Evolutionary conservation across 2,888 invertebrate species (phyloP).

Genomic region (Tanypteryx hageni): DNA sequence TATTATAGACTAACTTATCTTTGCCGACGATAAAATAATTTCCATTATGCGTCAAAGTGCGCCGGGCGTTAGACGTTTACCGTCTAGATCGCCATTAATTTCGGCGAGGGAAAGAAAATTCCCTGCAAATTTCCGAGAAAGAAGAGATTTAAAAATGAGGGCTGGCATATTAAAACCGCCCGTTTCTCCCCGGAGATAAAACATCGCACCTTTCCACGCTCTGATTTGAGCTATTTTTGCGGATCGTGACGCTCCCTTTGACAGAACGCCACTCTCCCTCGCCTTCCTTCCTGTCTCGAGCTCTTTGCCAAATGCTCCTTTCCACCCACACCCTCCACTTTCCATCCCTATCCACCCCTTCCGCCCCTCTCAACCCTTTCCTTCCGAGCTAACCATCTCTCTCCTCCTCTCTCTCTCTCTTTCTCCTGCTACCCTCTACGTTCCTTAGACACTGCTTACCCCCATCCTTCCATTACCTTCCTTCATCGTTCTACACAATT

Average conservation of each 20-base stretch:
- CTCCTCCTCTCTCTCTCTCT: neutral
- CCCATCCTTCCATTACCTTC: neutral
- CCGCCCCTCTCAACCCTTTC: neutral
- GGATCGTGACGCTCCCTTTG: neutral
- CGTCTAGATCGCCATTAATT: neutral
- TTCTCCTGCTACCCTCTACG: no score
- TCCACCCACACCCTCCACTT: neutral
- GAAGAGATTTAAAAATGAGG: conserved; percentile 21
- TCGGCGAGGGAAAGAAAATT: neutral
- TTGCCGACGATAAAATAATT: neutral
- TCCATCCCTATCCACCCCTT: neutral
- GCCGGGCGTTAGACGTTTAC: neutral
- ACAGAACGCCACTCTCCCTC: neutral
- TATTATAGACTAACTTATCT: neutral
- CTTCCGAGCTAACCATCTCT: neutral
- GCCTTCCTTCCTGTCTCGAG: neutral
- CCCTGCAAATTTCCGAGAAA: neutral
- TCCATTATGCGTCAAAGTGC: neutral
- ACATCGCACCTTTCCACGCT: conserved; percentile 8
- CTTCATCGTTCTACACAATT: neutral
- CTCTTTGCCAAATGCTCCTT: neutral
- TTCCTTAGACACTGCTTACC: no score
- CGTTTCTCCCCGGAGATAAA: neutral
- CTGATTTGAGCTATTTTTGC: conserved; percentile 53
- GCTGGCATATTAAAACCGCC: neutral